Base-by-base conservation (phyloP, 2,797 vertebrate genomes). In the Rhabdomys pumilio region DNA sequence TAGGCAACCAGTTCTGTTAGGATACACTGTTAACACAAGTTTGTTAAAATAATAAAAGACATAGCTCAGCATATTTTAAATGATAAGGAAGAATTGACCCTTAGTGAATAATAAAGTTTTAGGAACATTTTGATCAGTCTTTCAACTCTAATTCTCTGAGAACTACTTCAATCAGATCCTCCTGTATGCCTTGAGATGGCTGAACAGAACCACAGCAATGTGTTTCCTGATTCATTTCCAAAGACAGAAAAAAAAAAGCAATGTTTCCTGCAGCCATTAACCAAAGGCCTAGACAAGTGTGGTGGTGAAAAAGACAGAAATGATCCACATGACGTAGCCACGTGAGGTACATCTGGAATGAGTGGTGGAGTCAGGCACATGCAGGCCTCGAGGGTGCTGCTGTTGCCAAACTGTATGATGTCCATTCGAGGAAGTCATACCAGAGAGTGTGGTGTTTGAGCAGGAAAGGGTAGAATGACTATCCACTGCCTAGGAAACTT, bases 81-180 rank as follows among this genome's bases (percentile, higher is more conserved):
- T 50, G 20, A 69, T 50, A 50, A 89, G 72, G 5, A 34, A 17
- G 85, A 65, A 75, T 73, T 79, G 65, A 59, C 6, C 44, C 2
- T 80, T 20, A 24, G 29, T 75, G 63, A 53, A 82, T 82, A 89
- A 82, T 81, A 17, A 83, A 34, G 50, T 14, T 80, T 75, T 6
- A 17, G 50, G 13, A 13, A 38, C 14, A 47, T 85, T 93, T 69
- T 63, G 3, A 73, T 84, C 72, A 24, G 34, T 88, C 34, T 6
- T 67, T n/a, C 83, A 88, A 67, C 9, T n/a, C 44, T 47, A 20
- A 73, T 82, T 92, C 61, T 75, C 63, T 94, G 26, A 67, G 79
- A 24, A 24, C 69, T 59, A 34, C 65, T 88, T 90, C 80, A 82
- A 4, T 65, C 4, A 65, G 29, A 65, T 65, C 12, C 29, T 24